Base-by-base conservation (phyloP, 1,140 invertebrate genomes). In the Papilio polytes region DNA sequence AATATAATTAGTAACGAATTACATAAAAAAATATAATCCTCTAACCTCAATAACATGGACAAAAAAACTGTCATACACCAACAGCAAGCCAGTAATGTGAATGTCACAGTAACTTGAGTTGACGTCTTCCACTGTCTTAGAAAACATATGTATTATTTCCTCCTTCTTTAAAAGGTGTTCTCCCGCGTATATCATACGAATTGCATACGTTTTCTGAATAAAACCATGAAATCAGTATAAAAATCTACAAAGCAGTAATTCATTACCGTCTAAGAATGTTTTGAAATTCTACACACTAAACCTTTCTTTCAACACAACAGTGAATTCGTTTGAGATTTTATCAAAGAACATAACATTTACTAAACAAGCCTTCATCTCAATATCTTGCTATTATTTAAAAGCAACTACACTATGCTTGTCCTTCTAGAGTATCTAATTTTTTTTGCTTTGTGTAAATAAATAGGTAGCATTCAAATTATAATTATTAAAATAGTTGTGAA, bases 11-110 rank as follows among this genome's bases (percentile, higher is more conserved):
- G 12, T 48, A 80, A 76, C 22, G 8, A 80, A 36, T 51, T 48
- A 81, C 26, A 59, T 66, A 31, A 53, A 48, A 31, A 31, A 36
- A 41, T 26, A 63, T 56, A 51, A 78, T 15, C 72, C 81, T 85
- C 87, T 80, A 80, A 95, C 94, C 91, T 95, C 95, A 22, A 95
- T 53, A 79, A 95, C 83, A 80, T 94, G 91, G 36, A 95, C 87
- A 85, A 95, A 95, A 82, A 94, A 94, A 78, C 90, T 94, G 53
- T 92, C 91, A 74, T 95, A 95, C 4, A 95, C 89, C 31, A 95
- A 80, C 20, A 95, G 77, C 8, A 95, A 82, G n/a, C 95, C 95
- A 44, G 83, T 80, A 1, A 95, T 83, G 20, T 88, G 83, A 18
- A 95, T 89, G 56, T 95, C 94, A 80, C 91, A 94, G 81, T 95